Evolutionary conservation across 2,113 vertebrate genomes (phyloP), one percentile per base, ranked within the genome.

Genomic region (Alosa alosa): DNA sequence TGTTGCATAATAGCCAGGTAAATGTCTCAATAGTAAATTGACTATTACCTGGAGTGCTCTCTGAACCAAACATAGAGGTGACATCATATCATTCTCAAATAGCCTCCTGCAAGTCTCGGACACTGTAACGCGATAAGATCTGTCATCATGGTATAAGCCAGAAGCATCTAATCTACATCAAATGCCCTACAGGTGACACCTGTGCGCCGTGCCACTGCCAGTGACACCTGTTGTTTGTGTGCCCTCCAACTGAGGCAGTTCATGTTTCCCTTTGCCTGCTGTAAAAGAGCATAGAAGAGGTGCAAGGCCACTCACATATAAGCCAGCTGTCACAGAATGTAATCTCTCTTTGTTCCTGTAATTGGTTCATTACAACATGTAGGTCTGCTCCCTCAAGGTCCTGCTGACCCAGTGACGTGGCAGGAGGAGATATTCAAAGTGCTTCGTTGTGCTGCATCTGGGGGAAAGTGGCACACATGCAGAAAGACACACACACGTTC

Each of bases 181-280:
- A 5, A 15, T 75, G 81, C 60, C 81, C 47, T 60, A 88, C 88
- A 85, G 86, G 57, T 87, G 86, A 82, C 92, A 91, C 91, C 86
- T 89, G 90, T 85, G 84, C 84, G 82, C 81, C 31, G 31, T 31
- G 31, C 31, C 31, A 44, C 0, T 25, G 57, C 55, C 47, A 45
- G 36, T 60, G 78, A 89, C 93, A 95, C 93, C 95, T 94, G 95
- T 94, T 91, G 94, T 91, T 89, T 85, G 91, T 90, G 90, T 93
- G 89, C 57, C 39, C 22, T 87, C 83, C 83, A 36, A 50, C 50
- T n/a, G 8, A 15, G 50, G 81, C 89, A 88, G 84, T 75, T 92
- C 90, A 81, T 84, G 89, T 93, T 92, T 92, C 93, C 52, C 81
- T 88, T 87, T 55, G 86, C 15, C 44, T 41, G 5, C n/a, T 17